These are phyloP conservation scores for Erpobdella octoculata DNA, from an alignment of 2,888 invertebrate species.

Conservation along the genomic window DNA sequence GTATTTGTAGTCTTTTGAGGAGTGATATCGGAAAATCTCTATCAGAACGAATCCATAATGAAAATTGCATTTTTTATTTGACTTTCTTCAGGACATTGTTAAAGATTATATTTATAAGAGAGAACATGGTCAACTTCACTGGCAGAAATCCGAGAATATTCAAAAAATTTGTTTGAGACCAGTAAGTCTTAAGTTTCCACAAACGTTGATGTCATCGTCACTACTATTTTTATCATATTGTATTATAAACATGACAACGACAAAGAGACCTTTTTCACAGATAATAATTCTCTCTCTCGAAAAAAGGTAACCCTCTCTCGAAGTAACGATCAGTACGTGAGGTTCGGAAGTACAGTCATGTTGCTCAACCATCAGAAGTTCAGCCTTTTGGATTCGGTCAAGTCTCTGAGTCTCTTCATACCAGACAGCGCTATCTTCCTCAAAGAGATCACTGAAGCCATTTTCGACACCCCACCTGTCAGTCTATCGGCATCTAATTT, in stretches of 20 bases:
- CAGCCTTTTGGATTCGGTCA: not conserved
- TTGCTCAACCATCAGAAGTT: not conserved
- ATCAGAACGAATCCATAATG: too few species aligned
- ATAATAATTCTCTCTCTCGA: not conserved
- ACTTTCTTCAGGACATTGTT: not conserved
- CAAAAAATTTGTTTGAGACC: conserved; percentile 2
- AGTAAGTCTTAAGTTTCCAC: too few species aligned
- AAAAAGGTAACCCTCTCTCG: not conserved
- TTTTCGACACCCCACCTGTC: not conserved
- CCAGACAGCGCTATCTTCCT: not conserved
- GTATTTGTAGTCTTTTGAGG: not conserved
- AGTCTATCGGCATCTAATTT: not conserved
- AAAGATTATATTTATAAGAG: conserved; percentile 19
- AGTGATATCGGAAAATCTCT: too few species aligned
- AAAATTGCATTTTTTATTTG: not conserved
- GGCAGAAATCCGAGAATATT: not conserved
- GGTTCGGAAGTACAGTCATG: conserved; percentile 14
- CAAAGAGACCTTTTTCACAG: too few species aligned
- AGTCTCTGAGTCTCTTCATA: not conserved
- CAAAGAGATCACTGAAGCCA: not conserved
- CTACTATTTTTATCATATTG: too few species aligned
- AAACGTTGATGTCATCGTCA: too few species aligned
- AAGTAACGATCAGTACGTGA: not conserved
- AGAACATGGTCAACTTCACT: conserved; percentile 3
- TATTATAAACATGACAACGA: too few species aligned